Base-by-base conservation (phyloP, 1,140 invertebrate species). In the Leptinotarsa texana region DNA sequence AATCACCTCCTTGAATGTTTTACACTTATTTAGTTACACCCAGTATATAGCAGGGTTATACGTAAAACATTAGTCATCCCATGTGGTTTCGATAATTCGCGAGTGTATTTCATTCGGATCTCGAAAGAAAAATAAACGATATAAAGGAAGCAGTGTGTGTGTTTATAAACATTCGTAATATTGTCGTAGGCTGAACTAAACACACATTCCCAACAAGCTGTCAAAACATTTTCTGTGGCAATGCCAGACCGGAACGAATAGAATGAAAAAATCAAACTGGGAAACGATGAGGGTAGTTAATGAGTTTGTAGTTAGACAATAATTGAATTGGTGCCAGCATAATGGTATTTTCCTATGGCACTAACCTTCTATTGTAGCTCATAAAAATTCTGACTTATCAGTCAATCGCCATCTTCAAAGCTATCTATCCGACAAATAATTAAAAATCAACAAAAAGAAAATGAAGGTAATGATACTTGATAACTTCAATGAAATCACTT, bases 121-220 rank as follows among this genome's bases (percentile, higher is more conserved):
- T 15, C 21, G 63, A 24, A 65, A 65, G 63, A 65, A 65, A 65
- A 65, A 24, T 24, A 65, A 65, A 22, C 13, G 13, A 18, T 65
- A 24, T 21, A 65, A 65, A 65, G 63, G 63, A 65, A 65, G 5
- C 63, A 65, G 63, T 65, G 13, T 65, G 17, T 65, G 63, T 13
- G 63, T 65, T 65, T 65, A 27, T 65, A 65, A 65, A 65, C 63
- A 65, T 65, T 22, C 17, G 15, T 65, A 0, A 24, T 33, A 65
- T 65, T 65, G 63, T 65, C 22, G 63, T 65, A 22, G 13, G 15
- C 27, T 24, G 22, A 33, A 21, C 22, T 65, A 65, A 65, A 65
- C 27, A 65, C 13, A 65, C 27, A 65, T 22, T 65, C n/a, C 27
- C 0, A 18, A 21, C 22, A 21, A 65, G 63, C 27, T 65, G n/a